Evolutionary conservation across 2,113 vertebrate species (phyloP), one percentile per base, ranked within the genome.

Genomic region (Pao palembangensis): DNA sequence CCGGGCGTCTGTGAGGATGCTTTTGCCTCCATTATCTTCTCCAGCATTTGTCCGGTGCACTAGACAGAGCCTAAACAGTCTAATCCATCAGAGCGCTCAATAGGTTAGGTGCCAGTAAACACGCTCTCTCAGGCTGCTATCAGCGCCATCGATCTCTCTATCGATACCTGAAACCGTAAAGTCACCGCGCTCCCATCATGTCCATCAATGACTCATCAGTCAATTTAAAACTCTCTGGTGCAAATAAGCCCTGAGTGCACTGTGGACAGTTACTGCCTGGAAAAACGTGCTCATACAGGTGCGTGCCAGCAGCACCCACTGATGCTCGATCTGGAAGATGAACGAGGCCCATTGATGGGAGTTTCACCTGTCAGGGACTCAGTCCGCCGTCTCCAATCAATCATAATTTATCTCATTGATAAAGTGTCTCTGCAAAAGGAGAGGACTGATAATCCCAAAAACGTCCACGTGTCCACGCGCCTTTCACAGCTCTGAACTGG

Each of bases 121-220:
- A 78, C 75, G 69, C 69, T 70, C 61, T 74, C 64, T 49, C 49
- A 62, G 60, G 58, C 62, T 64, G 47, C 65, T 72, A 78, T 81
- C 69, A 72, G 61, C 67, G 25, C 12, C 25, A 84, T 88, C 46
- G 58, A 82, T 73, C 70, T 41, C 1, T 55, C 64, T 67, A 75
- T 85, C 84, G 76, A 82, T 81, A 82, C 31, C 60, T 82, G 79
- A 82, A 75, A 79, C 73, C 20, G 64, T 25, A 5, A 64, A 80
- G 72, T 87, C 72, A 52, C 31, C 72, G 3, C 61, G 60, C 31
- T 75, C 58, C 75, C 28, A 55, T 63, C 43, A 59, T 76, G 77
- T 79, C 75, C 64, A 78, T 86, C 79, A 78, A 38, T 60, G 43
- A n/a, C 79, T 61, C 55, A 78, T 79, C 75, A 72, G 64, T 84